These are phyloP conservation scores for Yponomeuta sedellus DNA, from an alignment of 2,888 invertebrate species.

Conservation along the genomic window DNA sequence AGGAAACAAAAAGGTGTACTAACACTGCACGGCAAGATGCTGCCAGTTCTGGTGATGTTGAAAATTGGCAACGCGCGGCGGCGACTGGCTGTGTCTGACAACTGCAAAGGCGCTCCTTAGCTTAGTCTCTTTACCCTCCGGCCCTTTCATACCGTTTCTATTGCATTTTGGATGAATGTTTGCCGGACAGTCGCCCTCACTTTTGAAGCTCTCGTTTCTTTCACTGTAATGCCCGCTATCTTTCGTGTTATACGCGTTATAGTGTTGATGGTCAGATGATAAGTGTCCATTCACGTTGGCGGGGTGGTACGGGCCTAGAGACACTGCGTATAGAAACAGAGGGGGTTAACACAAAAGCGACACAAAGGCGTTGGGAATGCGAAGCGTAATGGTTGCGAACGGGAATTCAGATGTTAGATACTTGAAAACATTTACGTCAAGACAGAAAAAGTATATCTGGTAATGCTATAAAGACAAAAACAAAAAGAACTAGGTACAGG, in stretches of 20 bases:
- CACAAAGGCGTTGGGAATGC: conserved; percentile 80
- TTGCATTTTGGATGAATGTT: conserved; percentile 71
- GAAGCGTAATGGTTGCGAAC: conserved; percentile 63
- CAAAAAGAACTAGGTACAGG: too few species aligned
- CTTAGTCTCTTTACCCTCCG: conserved; percentile 65
- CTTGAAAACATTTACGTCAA: too few species aligned
- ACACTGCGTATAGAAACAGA: conserved; percentile 62
- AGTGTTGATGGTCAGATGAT: conserved; percentile 62
- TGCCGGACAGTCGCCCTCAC: conserved; percentile 63
- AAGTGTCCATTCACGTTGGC: conserved; percentile 67
- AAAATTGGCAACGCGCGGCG: conserved; percentile 64
- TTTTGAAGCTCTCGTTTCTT: conserved; percentile 64
- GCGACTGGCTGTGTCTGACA: conserved; percentile 79
- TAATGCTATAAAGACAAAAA: too few species aligned
- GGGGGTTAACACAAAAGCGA: conserved; percentile 64
- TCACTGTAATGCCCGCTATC: conserved; percentile 70
- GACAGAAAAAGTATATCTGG: too few species aligned
- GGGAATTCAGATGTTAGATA: conserved; percentile 30
- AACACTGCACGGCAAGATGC: conserved; percentile 80
- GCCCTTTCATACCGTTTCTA: conserved; percentile 59
- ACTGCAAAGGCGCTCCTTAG: conserved; percentile 79
- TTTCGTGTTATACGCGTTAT: conserved; percentile 70
- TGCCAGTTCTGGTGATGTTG: conserved; percentile 74
- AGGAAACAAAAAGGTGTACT: conserved; percentile 65
- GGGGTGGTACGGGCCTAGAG: conserved; percentile 70